Base-by-base conservation (phyloP, 2,797 vertebrate species). In the Gila robusta region DNA sequence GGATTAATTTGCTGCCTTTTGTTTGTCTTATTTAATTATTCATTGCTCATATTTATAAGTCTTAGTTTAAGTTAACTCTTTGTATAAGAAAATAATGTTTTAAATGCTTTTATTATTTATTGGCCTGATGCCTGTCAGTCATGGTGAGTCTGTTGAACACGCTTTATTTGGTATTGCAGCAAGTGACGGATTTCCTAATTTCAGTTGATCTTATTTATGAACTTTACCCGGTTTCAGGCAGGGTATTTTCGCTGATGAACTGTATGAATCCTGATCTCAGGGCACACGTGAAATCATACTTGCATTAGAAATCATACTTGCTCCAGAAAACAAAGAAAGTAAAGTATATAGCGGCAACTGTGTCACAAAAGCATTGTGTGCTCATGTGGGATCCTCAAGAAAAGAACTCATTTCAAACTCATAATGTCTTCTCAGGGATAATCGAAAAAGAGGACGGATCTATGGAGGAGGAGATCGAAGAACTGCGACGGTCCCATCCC, bases 401-500 rank as follows among this genome's bases (percentile, higher is more conserved):
- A 66, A 2, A 32, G 2, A 66, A 66, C 12, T 32, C 12, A 82
- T n/a, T 56, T 54, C 49, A 81, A 26, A 52, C 16, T 12, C 5
- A 83, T 83, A 6, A 47, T 66, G 17, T 23, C 7, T 91, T 86
- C 54, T 74, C 80, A 99, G 98, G 97, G 86, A 98, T 99, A 91
- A 98, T 99, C 52, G 93, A 98, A 92, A 96, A 96, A 88, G 95
- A 94, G 12, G 94, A 94, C 11, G 96, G 96, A 0, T 96, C 97
- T 1, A 97, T 99, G 98, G 96, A 97, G 89, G 95, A 97, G 91
- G 97, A 97, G 92, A 95, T 99, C 49, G 94, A 90, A 0, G 95
- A 94, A 84, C 94, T 96, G 62, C 93, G 95, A 56, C 67, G 89
- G 5, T 90, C 88, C 23, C 89, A 87, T 19, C 89, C 91, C 59